Evolutionary conservation across 2,113 vertebrate genomes (phyloP).

Genomic region (Mirza zaza): DNA sequence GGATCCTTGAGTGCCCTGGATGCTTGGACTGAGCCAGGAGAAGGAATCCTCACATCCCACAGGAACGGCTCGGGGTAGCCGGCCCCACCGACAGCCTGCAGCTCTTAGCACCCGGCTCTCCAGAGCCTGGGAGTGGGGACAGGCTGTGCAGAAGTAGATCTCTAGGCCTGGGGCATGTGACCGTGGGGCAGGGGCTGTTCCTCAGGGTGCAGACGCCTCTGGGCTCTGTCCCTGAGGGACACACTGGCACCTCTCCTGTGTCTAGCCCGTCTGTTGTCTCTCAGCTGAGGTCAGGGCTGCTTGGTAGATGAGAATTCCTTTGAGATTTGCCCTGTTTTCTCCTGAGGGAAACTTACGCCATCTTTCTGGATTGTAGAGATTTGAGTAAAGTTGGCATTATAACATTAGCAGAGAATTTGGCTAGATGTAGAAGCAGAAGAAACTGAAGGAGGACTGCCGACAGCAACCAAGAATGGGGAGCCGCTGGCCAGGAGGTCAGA

Average conservation of each 20-base stretch:
- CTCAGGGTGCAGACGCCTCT: background rate
- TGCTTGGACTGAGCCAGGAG: background rate
- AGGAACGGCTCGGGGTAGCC: background rate
- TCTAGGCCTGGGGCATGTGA: background rate
- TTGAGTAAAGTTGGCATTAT: background rate
- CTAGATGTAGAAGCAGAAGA: background rate
- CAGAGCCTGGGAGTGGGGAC: background rate
- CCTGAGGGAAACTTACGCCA: background rate
- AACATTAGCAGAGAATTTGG: background rate
- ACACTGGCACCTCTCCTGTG: background rate
- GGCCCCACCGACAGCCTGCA: background rate
- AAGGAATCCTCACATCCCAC: background rate
- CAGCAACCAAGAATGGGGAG: background rate
- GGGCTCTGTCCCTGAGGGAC: too few relatives aligned
- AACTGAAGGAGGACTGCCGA: too few relatives aligned
- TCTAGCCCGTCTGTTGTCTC: background rate
- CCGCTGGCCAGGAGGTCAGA: too few relatives aligned
- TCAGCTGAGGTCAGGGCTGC: background rate
- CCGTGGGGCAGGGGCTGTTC: background rate
- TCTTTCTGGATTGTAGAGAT: background rate
- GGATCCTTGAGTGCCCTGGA: background rate
- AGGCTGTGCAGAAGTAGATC: background rate
- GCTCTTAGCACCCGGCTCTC: background rate
- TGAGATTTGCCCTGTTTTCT: background rate
- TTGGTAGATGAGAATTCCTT: background rate